Conservation (phyloP, 1,140 invertebrate genomes). For the Drosophila tristis region DNA sequence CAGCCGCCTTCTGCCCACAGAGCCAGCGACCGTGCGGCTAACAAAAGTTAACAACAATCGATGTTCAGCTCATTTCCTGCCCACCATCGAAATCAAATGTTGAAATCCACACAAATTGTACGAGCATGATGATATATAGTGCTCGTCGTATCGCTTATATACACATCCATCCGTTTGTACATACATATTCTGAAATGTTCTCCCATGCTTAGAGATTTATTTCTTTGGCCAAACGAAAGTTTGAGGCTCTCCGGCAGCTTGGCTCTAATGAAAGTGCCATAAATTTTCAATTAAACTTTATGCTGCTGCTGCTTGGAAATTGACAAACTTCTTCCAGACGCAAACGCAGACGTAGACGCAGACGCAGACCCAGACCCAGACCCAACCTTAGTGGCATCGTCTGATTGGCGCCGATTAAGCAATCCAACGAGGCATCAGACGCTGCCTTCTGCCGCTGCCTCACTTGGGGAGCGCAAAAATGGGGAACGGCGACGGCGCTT, state of each 20-base stretch:
- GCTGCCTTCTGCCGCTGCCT: too few relatives aligned
- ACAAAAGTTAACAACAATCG: slow-evolving; percentile 55
- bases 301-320: slow-evolving; percentile 23
- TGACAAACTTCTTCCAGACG: slow-evolving; percentile 14
- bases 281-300: slow-evolving; percentile 77
- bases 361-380: slow-evolving; percentile 19
- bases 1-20: slow-evolving; percentile 41
- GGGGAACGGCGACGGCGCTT: slow-evolving; percentile 28
- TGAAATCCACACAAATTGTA: slow-evolving; percentile 39
- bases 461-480: not conserved
- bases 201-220: too few relatives aligned
- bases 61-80: slow-evolving; percentile 55
- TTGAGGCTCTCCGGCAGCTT: slow-evolving; percentile 1
- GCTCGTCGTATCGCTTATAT: not conserved
- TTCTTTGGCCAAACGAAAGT: too few relatives aligned
- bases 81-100: slow-evolving; percentile 49
- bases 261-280: slow-evolving; percentile 73
- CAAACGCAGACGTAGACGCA: too few relatives aligned
- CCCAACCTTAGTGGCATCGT: slow-evolving; percentile 48
- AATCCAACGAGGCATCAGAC: slow-evolving; percentile 30
- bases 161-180: not conserved
- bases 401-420: slow-evolving; percentile 79
- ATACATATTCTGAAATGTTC: not conserved
- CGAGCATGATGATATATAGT: slow-evolving; percentile 19
- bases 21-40: slow-evolving; percentile 23